Evolutionary conservation across 2,888 invertebrate species (phyloP).

Genomic region (Diabrotica balteata): DNA sequence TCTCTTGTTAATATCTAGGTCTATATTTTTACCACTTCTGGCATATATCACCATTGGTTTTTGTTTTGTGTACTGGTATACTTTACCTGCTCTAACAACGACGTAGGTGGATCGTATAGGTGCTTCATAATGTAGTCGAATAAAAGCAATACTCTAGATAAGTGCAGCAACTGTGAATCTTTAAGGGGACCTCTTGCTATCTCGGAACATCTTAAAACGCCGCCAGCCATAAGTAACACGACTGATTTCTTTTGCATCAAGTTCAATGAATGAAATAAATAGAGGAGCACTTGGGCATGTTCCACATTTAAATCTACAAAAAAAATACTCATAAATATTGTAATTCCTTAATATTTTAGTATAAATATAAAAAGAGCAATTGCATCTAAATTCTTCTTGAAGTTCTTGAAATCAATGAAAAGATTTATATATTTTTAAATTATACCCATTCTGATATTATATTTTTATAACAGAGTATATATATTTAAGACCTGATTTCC

Average conservation of each 20-base stretch:
- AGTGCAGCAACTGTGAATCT: slow-evolving; percentile 78
- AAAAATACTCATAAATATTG: not conserved
- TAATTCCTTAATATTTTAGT: no score
- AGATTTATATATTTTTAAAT: no score
- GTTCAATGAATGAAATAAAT: slow-evolving; percentile 92
- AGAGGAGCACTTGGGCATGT: slow-evolving; percentile 91
- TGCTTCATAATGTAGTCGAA: slow-evolving; percentile 95
- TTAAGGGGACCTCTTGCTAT: slow-evolving; percentile 67
- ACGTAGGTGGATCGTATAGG: slow-evolving; percentile 90
- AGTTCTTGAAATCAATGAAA: no score
- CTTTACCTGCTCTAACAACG: slow-evolving; percentile 81
- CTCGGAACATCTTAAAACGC: slow-evolving; percentile 72
- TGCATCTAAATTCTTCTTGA: no score
- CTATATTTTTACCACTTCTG: not conserved
- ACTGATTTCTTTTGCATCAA: slow-evolving; percentile 97
- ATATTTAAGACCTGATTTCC: no score
- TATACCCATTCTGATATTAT: no score
- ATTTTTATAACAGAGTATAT: no score
- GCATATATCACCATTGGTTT: not conserved
- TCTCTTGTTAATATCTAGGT: no score
- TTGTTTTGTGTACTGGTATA: not conserved
- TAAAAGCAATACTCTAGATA: slow-evolving; percentile 83
- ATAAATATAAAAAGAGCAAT: no score
- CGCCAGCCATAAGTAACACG: slow-evolving; percentile 81
- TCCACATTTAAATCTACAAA: slow-evolving; percentile 89